Base-by-base conservation (phyloP, 2,888 invertebrate genomes). In the Mythimna pallens region DNA sequence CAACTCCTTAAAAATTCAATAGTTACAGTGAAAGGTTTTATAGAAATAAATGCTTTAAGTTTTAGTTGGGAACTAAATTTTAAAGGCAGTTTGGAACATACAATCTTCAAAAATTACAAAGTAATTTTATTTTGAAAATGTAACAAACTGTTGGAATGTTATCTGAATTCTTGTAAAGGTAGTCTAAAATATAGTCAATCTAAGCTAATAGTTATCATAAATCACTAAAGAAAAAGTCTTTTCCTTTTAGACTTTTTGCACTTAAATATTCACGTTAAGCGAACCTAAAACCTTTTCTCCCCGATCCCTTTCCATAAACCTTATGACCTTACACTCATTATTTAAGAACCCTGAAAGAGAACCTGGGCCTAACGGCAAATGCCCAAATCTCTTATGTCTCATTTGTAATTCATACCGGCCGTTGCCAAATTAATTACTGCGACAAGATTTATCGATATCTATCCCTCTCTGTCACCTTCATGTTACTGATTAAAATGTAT, bases 381-480 rank as follows among this genome's bases (percentile, higher is more conserved):
- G 30, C 71, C 66, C 70, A 62, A 76, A 81, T 76, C 77, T 82
- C 80, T 78, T 82, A 83, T 79, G 68, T 62, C 76, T 75, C 82
- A 78, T 87, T 86, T 76, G 82, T 79, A 83, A 86, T 85, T 78
- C 71, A 83, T 80, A 75, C 65, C 81, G 67, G 77, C 81, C 83
- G 80, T 79, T 77, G 55, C 61, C 68, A 84, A 85, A 89, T 89
- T 87, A 89, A 90, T 89, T 84, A 86, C 67, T 81, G 68, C 62
- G 78, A 81, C 86, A 85, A 83, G 84, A 82, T 74, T 83, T 84
- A 88, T 89, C 76, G 86, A 84, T 80, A 80, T 58, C 76, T 70
- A 83, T 88, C 85, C 78, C 64, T 89, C 87, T 80, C 67, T 74
- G 83, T 83, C 84, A 65, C 78, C 72, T 82, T 88, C 86, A 75